A percentile compares a stretch with the other conserved stretches of the same genome.
phyloP scores from a whole-genome alignment of 2,797 vertebrate genomes.

The Sebastes jordani region DNA sequence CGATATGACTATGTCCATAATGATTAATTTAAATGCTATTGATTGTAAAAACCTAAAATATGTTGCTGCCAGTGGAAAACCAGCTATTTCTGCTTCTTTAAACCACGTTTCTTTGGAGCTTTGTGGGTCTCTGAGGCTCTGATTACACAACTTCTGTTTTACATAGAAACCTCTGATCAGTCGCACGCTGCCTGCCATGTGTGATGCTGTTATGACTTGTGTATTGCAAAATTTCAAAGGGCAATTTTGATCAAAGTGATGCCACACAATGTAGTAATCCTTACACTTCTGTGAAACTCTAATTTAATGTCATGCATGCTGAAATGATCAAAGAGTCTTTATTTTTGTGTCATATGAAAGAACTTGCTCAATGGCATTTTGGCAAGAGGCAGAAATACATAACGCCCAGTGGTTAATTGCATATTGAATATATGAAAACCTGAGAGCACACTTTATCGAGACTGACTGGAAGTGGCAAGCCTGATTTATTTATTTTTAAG shows the following conservation, averaged over 20 bases:
- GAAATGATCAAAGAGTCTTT: slow-evolving; percentile 61
- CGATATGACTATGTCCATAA: not conserved
- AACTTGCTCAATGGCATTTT: slow-evolving; percentile 26
- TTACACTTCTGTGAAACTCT: slow-evolving; percentile 43
- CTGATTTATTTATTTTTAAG: not conserved
- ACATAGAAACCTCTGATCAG: slow-evolving; percentile 47
- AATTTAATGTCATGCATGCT: slow-evolving; percentile 50
- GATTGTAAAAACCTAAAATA: not conserved
- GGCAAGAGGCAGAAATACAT: slow-evolving; percentile 26
- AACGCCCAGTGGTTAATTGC: slow-evolving; percentile 27
- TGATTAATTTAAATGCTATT: not conserved
- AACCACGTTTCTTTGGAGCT: not conserved
- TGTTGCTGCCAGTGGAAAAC: not conserved
- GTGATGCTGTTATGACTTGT: slow-evolving; percentile 36
- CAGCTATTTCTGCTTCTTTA: not conserved
- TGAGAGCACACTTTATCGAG: not conserved
- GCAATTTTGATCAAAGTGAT: slow-evolving; percentile 70
- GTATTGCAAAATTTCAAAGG: slow-evolving; percentile 61
- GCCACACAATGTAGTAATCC: slow-evolving; percentile 44
- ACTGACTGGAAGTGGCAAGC: not conserved
- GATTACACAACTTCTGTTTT: slow-evolving; percentile 29
- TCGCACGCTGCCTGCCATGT: not conserved
- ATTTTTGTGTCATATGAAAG: slow-evolving; percentile 52
- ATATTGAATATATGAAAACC: slow-evolving; percentile 16
- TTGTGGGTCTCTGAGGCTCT: not conserved